A percentile compares a stretch with the other conserved stretches of the same genome.
phyloP scores from a whole-genome alignment of 2,113 vertebrate species.

The Ochotona curzoniae region DNA sequence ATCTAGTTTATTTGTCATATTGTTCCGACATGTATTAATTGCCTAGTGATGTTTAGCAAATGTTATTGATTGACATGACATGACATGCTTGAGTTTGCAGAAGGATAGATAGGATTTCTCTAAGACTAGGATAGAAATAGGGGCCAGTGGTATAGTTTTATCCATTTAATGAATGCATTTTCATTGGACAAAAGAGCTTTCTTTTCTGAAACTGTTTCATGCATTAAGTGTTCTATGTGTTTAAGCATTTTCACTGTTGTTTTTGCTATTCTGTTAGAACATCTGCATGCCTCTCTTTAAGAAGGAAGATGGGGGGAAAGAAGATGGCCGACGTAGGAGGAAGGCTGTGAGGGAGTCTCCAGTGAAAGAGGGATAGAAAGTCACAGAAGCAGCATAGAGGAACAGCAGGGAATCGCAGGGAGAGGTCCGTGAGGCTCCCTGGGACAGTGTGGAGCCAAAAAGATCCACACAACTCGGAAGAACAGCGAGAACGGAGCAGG shows the following conservation, averaged over 20 bases:
- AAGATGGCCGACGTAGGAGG: too few relatives aligned
- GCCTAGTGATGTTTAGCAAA: conserved; percentile 32
- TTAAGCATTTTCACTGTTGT: conserved; percentile 53
- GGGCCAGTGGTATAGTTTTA: conserved; percentile 47
- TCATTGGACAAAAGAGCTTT: neutral
- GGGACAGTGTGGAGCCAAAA: too few relatives aligned
- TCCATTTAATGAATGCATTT: conserved; percentile 45
- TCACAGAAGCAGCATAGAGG: too few relatives aligned
- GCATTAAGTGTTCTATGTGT: neutral
- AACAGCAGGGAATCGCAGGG: too few relatives aligned
- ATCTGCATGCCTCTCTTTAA: conserved; percentile 40
- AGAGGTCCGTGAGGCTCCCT: too few relatives aligned
- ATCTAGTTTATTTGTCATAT: conserved; percentile 7
- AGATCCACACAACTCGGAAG: too few relatives aligned
- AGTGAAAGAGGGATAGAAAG: too few relatives aligned
- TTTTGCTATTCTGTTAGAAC: conserved; percentile 37
- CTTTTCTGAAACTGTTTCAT: conserved; percentile 57
- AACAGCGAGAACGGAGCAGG: too few relatives aligned
- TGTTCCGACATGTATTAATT: conserved; percentile 45
- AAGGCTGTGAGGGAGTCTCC: too few relatives aligned
- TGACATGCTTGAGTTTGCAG: conserved; percentile 36
- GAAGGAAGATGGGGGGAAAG: conserved; percentile 69
- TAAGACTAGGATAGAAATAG: conserved; percentile 52
- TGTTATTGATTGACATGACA: conserved; percentile 37
- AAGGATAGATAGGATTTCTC: conserved; percentile 45